Conservation (phyloP, 2,797 vertebrate species). For the Periparus ater region DNA sequence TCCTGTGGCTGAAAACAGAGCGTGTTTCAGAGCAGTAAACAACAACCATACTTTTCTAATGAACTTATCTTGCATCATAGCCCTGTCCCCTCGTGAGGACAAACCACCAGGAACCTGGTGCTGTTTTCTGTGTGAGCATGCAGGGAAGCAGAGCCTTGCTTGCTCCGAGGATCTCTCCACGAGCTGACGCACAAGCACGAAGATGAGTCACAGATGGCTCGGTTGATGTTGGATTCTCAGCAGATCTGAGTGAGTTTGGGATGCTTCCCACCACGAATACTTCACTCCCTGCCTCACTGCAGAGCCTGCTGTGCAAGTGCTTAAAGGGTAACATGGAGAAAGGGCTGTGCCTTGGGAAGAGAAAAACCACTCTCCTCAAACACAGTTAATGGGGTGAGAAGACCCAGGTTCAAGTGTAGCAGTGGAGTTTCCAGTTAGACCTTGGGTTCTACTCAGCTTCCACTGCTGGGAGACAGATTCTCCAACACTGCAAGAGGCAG, state of each 20-base stretch:
- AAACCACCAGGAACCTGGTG: neutral
- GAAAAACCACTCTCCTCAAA: neutral
- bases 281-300: constrained; percentile 27
- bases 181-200: neutral
- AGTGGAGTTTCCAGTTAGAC: neutral
- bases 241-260: constrained; percentile 37
- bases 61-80: neutral
- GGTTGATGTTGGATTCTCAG: neutral
- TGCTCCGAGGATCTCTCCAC: neutral
- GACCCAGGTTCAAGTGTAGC: neutral
- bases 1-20: neutral
- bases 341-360: neutral
- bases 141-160: neutral
- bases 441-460: neutral
- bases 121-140: neutral
- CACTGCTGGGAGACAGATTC: neutral
- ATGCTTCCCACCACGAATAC: neutral
- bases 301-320: constrained; percentile 13
- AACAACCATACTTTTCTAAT: neutral
- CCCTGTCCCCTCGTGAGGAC: neutral
- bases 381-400: neutral
- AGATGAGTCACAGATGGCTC: constrained; percentile 52
- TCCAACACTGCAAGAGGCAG: neutral
- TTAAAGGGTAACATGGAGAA: neutral
- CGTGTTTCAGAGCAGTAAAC: neutral